Conservation (phyloP, 2,113 vertebrate genomes). For the Propithecus coquereli region DNA sequence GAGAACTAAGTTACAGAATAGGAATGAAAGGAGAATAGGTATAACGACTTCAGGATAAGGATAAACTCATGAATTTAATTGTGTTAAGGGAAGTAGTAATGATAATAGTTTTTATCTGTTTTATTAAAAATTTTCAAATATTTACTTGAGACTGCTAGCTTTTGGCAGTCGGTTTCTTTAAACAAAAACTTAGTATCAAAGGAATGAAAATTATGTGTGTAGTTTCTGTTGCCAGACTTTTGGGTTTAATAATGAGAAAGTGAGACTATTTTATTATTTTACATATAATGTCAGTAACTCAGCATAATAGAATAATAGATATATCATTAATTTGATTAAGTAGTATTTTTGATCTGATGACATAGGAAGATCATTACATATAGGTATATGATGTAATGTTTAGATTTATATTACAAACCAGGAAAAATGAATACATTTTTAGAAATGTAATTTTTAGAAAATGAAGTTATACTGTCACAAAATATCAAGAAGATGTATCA, state of each 20-base stretch:
- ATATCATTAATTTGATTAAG: conserved; percentile 1
- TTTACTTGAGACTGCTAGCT: not conserved
- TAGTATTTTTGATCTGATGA: not conserved
- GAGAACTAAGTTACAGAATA: not conserved
- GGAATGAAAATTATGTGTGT: not conserved
- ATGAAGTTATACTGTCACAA: conserved; percentile 1
- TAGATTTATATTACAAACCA: not conserved
- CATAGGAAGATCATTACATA: not conserved
- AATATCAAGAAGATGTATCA: not conserved
- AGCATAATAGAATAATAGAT: not conserved
- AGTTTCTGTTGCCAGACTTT: not conserved
- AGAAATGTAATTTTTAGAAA: not conserved
- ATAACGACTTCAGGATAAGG: not conserved
- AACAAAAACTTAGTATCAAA: not conserved
- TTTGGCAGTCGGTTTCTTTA: not conserved
- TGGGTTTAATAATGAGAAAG: not conserved
- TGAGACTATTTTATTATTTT: not conserved
- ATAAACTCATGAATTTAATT: not conserved
- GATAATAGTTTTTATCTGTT: not conserved
- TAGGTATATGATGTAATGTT: not conserved
- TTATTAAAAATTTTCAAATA: not conserved
- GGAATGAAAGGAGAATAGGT: not conserved
- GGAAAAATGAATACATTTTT: not conserved
- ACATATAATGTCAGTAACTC: not conserved
- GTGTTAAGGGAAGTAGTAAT: not conserved